phyloP scores from a whole-genome alignment of 2,888 invertebrate genomes.

The Drosophila anceps region DNA sequence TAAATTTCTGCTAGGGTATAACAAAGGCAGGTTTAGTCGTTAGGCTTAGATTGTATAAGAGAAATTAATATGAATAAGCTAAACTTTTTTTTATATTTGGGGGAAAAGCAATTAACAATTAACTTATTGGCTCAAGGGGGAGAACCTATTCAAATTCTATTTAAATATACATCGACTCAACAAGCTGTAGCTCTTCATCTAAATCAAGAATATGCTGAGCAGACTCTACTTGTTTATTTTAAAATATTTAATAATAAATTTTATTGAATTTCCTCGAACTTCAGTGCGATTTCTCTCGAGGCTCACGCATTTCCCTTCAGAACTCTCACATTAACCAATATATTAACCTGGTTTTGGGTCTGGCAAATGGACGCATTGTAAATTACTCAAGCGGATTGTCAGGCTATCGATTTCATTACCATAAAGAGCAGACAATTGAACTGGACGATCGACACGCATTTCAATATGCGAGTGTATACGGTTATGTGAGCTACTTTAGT shows the following conservation, averaged over 20 bases:
- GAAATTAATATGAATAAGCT: background rate
- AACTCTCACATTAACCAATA: slow-evolving; percentile 10
- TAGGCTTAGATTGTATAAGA: too few relatives aligned
- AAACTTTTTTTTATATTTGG: background rate
- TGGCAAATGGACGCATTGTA: slow-evolving; percentile 31
- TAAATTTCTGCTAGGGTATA: background rate
- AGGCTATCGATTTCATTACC: slow-evolving; percentile 64
- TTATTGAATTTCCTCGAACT: background rate
- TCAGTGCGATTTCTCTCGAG: slow-evolving; percentile 4
- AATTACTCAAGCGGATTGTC: slow-evolving; percentile 31
- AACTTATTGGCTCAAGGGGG: background rate
- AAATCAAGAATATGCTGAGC: background rate
- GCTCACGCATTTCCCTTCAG: too few relatives aligned
- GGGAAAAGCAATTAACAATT: background rate
- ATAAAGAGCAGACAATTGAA: slow-evolving; percentile 45
- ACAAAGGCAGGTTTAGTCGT: background rate
- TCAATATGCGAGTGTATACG: slow-evolving; percentile 59
- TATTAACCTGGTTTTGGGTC: slow-evolving; percentile 32
- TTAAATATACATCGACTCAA: too few relatives aligned
- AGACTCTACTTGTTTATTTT: background rate
- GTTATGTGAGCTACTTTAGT: slow-evolving; percentile 82
- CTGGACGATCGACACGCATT: slow-evolving; percentile 40
- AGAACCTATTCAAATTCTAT: background rate
- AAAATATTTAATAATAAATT: background rate
- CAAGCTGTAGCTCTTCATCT: background rate